These are phyloP conservation scores for Copsychus sechellarum DNA, from an alignment of 2,113 vertebrate genomes.

Conservation along the genomic window DNA sequence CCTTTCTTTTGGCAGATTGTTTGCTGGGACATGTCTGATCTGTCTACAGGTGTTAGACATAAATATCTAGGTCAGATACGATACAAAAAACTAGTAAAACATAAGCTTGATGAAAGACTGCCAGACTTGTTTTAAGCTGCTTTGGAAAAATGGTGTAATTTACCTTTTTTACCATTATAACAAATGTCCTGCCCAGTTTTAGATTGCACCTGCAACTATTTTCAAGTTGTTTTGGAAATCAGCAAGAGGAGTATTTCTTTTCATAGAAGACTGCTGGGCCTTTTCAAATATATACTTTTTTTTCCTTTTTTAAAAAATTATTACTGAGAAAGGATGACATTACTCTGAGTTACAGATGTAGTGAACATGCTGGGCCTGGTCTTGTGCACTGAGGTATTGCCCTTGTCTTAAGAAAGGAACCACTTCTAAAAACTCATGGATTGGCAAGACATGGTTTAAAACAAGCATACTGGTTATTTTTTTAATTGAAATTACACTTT, in stretches of 20 bases:
- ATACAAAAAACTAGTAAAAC: conserved; percentile 24
- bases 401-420: neutral
- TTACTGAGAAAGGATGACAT: neutral
- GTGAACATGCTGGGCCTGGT: neutral
- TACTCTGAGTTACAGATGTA: neutral
- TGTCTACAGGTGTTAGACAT: conserved; percentile 55
- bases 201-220: neutral
- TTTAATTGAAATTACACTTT: neutral
- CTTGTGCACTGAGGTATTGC: neutral
- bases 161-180: neutral
- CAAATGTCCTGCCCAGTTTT: neutral
- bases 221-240: neutral
- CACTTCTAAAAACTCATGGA: neutral
- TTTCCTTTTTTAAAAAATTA: neutral
- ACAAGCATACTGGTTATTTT: neutral
- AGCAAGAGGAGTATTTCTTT: neutral
- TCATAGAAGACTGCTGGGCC: neutral
- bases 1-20: conserved; percentile 36
- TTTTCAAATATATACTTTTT: neutral
- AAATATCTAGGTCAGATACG: conserved; percentile 34
- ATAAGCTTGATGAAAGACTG: conserved; percentile 31
- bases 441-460: neutral
- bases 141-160: conserved; percentile 20
- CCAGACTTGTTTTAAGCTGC: neutral
- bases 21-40: conserved; percentile 65